Conservation (phyloP, 2,113 vertebrate genomes). For the Phrynosoma blainvillii region DNA sequence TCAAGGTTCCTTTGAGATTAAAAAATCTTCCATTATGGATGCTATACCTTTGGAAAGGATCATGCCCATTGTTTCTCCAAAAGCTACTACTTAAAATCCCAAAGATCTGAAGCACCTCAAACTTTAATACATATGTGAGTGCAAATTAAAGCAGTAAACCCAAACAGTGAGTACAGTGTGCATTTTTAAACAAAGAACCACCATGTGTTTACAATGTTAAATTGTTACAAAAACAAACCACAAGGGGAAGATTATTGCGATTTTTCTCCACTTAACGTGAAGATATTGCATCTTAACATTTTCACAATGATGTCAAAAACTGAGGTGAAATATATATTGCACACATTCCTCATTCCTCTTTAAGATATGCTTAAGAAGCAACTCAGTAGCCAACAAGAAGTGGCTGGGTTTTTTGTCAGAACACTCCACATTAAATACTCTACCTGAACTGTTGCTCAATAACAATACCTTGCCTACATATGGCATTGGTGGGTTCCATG, state of each 20-base stretch:
- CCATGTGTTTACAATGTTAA: constrained; percentile 56
- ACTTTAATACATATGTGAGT: constrained; percentile 54
- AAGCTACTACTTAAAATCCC: constrained; percentile 39
- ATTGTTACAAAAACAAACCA: constrained; percentile 68
- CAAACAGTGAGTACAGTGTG: constrained; percentile 58
- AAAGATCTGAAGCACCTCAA: constrained; percentile 44
- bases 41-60: not conserved
- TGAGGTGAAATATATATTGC: constrained; percentile 75
- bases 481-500: constrained; percentile 48
- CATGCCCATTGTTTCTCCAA: constrained; percentile 37
- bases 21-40: not conserved
- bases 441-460: constrained; percentile 47
- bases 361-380: constrained; percentile 66
- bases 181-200: constrained; percentile 50
- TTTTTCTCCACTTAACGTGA: constrained; percentile 62
- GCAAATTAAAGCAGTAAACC: constrained; percentile 61
- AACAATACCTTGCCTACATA: constrained; percentile 49
- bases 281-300: constrained; percentile 77
- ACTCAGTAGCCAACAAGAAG: constrained; percentile 57
- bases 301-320: constrained; percentile 64
- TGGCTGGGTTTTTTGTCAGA: constrained; percentile 38
- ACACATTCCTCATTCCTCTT: constrained; percentile 72
- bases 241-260: constrained; percentile 60
- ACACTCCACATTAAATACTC: constrained; percentile 41
- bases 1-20: not conserved